Evolutionary conservation across 2,797 vertebrate genomes (phyloP).

Genomic region (Australoheros facetus): DNA sequence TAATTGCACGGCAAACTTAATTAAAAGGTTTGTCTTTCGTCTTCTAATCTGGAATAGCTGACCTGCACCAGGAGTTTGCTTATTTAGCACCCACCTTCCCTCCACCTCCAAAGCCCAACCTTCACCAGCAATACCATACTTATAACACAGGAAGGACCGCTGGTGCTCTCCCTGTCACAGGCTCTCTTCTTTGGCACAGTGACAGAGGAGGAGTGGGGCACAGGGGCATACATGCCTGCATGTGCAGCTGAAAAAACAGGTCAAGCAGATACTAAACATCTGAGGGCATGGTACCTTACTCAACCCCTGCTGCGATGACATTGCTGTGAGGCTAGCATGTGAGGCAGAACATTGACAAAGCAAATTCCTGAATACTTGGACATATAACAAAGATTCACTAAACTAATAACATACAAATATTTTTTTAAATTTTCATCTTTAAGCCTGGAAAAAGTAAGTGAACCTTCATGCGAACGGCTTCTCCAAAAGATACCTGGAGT

Average conservation of each 20-base stretch:
- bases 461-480: neutral
- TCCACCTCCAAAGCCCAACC: neutral
- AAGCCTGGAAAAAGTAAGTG: too few relatives aligned
- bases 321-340: conserved; percentile 34
- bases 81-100: conserved; percentile 35
- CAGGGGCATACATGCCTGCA: conserved; percentile 30
- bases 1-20: conserved; percentile 74
- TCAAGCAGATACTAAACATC: conserved; percentile 73
- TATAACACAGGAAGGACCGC: conserved; percentile 21
- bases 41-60: conserved; percentile 75
- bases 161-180: conserved; percentile 26
- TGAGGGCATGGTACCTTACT: conserved; percentile 50
- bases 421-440: too few relatives aligned
- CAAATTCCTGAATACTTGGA: neutral
- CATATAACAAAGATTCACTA: neutral
- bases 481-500: neutral
- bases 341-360: conserved; percentile 11
- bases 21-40: conserved; percentile 77
- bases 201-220: conserved; percentile 18
- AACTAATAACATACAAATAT: neutral
- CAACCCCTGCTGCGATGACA: conserved; percentile 46
- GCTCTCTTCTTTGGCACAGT: conserved; percentile 39
- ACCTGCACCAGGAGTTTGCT: conserved; percentile 70
- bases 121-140: conserved; percentile 32
- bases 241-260: conserved; percentile 80